A percentile compares a stretch with the other conserved stretches of the same genome.
phyloP scores from a whole-genome alignment of 2,113 vertebrate genomes.

The Entomyzon cyanotis region DNA sequence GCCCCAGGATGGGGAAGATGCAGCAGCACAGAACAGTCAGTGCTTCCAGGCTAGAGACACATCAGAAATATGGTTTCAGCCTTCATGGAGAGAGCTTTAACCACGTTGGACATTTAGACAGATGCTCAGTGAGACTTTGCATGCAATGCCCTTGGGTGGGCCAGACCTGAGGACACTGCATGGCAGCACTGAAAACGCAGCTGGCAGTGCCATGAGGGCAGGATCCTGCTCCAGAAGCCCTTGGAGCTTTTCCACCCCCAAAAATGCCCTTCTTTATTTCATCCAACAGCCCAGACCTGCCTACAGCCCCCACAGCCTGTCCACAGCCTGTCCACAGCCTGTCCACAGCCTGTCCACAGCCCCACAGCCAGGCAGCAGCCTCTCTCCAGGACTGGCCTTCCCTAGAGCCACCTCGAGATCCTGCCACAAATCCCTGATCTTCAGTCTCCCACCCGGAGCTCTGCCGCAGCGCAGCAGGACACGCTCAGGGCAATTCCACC shows the following conservation, averaged over 20 bases:
- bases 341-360: not conserved
- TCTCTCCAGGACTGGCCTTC: not conserved
- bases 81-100: not conserved
- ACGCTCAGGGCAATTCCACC: accelerated
- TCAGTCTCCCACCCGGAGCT: accelerated
- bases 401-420: accelerated
- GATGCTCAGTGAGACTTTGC: not conserved
- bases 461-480: not conserved
- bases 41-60: not conserved
- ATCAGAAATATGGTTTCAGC: not conserved
- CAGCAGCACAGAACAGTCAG: not conserved
- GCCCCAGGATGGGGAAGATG: not conserved
- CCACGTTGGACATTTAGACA: not conserved
- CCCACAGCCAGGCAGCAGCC: not conserved
- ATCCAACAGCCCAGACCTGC: too few species aligned
- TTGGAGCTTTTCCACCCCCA: not conserved
- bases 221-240: not conserved
- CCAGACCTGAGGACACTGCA: not conserved
- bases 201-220: not conserved
- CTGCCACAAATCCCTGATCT: not conserved
- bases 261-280: not conserved
- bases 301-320: too few species aligned
- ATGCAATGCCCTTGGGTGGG: not conserved
- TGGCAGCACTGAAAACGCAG: not conserved
- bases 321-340: not conserved